Base-by-base conservation (phyloP, 2,888 invertebrate species). In the Epiblema foenella region DNA sequence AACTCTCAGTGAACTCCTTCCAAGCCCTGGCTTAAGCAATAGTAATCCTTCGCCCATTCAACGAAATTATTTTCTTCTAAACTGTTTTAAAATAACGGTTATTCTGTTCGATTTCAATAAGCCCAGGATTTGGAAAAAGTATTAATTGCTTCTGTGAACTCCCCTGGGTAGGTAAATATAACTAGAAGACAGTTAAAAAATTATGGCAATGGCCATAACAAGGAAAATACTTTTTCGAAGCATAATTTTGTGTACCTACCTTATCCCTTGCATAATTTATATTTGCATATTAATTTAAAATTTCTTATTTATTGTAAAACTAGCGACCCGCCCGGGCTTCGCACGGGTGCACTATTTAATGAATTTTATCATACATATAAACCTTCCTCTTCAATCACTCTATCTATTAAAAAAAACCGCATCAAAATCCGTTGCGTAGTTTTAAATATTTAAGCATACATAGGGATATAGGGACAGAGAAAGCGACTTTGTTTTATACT, bases 1-100 rank as follows among this genome's bases (percentile, higher is more conserved):
- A 56, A 74, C 24, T 57, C 42, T 56, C 12, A 9, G 12, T 15
- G 8, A 37, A 37, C 18, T 46, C 24, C 17, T 24, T 17, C 62
- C 37, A 52, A 69, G 52, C 66, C 73, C 77, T 39, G 83, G 85
- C 85, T 84, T 86, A 86, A 75, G 76, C 73, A 66, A 74, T 73
- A 75, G 75, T 85, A 83, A 85, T 84, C 85, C 83, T 60, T 65
- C 70, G 67, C 74, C 78, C 78, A 79, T 81, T 83, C 79, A 77
- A 78, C 72, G 68, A 73, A 76, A 76, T 81, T 76, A 79, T 79
- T 77, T 78, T 76, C 74, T 77, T 81, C 80, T 77, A 75, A 59
- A 74, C 79, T 65, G 65, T 70, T n/a, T n/a, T 59, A 65, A 70
- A 70, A 70, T 70, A 66, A 70, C 59, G 65, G 65, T 39, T 49